phyloP scores from a whole-genome alignment of 2,797 vertebrate genomes.

The Eulemur albifrons region DNA sequence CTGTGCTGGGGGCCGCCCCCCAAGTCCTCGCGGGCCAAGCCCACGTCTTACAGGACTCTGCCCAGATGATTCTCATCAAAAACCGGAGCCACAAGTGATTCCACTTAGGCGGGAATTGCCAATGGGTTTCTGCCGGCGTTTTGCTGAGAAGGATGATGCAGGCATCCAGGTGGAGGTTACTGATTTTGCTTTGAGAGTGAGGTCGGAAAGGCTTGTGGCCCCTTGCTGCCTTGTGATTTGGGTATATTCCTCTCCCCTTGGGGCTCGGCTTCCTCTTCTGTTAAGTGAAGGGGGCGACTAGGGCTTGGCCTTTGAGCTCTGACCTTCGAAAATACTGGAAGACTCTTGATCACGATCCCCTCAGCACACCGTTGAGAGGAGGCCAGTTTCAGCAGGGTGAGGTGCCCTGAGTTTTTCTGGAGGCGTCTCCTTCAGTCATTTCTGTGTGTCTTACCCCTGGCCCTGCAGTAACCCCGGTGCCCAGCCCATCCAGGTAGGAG shows the following conservation, averaged over 20 bases:
- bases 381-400: not conserved
- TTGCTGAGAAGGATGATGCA: not conserved
- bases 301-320: not conserved
- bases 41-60: not conserved
- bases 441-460: not conserved
- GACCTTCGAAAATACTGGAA: not conserved
- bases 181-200: not conserved
- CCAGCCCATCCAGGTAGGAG: fast-evolving
- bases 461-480: too few relatives aligned
- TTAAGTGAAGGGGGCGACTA: not conserved
- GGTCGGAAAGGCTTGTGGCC: not conserved
- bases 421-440: not conserved
- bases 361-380: not conserved
- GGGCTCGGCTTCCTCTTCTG: not conserved
- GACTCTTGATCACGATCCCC: not conserved
- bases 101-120: not conserved
- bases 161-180: not conserved
- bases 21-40: not conserved
- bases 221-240: not conserved
- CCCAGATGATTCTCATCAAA: not conserved
- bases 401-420: not conserved
- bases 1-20: not conserved
- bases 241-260: not conserved
- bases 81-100: not conserved
- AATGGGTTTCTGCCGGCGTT: not conserved